Conservation (phyloP, 1,140 invertebrate genomes). For the Diorhabda sublineata region DNA sequence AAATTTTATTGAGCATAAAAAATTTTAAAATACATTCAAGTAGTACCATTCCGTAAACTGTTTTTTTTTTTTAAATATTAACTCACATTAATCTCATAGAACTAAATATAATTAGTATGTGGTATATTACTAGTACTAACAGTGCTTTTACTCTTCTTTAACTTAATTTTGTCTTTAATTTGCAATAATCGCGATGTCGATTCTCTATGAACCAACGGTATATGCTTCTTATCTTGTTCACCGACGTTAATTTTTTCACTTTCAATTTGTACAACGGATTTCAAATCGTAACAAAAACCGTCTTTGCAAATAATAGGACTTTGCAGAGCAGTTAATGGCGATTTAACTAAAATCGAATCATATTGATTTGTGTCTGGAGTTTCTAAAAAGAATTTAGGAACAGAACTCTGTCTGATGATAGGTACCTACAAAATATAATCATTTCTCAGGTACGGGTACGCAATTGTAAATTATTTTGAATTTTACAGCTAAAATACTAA, state of each 20-base stretch:
- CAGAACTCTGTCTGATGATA: constrained; percentile 38
- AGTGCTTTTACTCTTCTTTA: constrained; percentile 36
- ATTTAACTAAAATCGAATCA: constrained; percentile 27
- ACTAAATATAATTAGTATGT: constrained; percentile 29
- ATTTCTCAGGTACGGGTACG: not conserved
- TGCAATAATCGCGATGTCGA: constrained; percentile 27
- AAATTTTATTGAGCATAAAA: too few species aligned
- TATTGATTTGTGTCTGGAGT: constrained; percentile 35
- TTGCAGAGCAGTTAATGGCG: constrained; percentile 20
- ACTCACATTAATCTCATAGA: not conserved
- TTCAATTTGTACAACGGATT: constrained; percentile 40
- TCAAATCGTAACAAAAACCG: constrained; percentile 34
- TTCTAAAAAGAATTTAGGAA: constrained; percentile 41
- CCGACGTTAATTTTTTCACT: constrained; percentile 18
- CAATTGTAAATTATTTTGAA: too few species aligned
- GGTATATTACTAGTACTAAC: constrained; percentile 28
- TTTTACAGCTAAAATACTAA: too few species aligned
- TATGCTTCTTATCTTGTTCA: not conserved
- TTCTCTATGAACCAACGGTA: constrained; percentile 26
- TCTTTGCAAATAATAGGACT: constrained; percentile 30
- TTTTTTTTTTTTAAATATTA: too few species aligned
- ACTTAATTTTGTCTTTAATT: constrained; percentile 34
- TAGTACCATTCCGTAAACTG: too few species aligned
- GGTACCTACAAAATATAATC: constrained; percentile 20
- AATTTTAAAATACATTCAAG: too few species aligned